Evolutionary conservation across 2,888 invertebrate genomes (phyloP), one percentile per base, ranked within the genome.

Genomic region (Lasioglossum malachurum): DNA sequence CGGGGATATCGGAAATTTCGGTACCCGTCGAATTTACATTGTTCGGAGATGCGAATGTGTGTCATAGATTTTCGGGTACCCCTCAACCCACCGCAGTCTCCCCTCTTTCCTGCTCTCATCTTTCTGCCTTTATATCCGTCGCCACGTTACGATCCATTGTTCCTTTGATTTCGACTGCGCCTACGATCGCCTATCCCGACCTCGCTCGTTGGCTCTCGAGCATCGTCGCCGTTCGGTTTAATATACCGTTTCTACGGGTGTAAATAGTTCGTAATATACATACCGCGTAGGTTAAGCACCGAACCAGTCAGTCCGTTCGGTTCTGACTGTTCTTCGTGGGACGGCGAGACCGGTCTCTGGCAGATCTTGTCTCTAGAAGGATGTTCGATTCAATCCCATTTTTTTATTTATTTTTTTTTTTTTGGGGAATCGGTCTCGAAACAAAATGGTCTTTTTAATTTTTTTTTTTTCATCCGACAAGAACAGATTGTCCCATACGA

Each of bases 221-320:
- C 84, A 57, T 82, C 75, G 31, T 87, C 75, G 71, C 71, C 74
- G 74, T 83, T 87, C 81, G 79, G 78, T 81, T 85, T 83, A 80
- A 88, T 86, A 83, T 75, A 86, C 78, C 84, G 79, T 89, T 83
- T 88, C 38, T 80, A 86, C 81, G 38, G 67, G 75, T 89, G 86
- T 88, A 88, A 86, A 89, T 88, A 88, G 76, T 67, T 57, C 73
- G 78, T 78, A 83, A 80, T 44, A 74, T 60, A 81, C n/a, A n/a
- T 77, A 75, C 46, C 76, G 87, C 83, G 80, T 86, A 78, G 78
- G 72, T 73, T 80, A 86, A 80, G 78, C 23, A 69, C 46, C 75
- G 60, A 53, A 44, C 12, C 23, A 53, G 14, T 31, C 44, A 38
- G 77, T 71, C 53, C 49, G 53, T 49, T 78, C 31, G 73, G 44